Conservation (phyloP, 2,797 vertebrate genomes). For the Podarcis siculus region DNA sequence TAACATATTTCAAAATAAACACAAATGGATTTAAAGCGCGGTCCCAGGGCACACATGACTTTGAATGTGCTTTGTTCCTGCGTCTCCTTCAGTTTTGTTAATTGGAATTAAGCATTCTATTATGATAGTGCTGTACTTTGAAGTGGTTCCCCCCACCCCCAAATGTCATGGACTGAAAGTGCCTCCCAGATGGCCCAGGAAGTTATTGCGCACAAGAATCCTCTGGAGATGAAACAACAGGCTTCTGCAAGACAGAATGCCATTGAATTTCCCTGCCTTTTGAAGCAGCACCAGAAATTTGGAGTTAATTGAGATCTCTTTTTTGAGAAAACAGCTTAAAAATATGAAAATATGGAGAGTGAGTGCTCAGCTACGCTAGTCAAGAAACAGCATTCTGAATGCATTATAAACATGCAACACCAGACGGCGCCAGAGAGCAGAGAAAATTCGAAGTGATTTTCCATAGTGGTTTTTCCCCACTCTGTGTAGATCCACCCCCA, state of each 20-base stretch:
- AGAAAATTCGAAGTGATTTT: too few species aligned
- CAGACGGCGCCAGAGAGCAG: too few species aligned
- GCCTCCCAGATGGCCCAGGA: slow-evolving; percentile 54
- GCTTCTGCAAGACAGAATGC: slow-evolving; percentile 56
- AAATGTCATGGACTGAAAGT: slow-evolving; percentile 61
- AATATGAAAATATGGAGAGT: not conserved
- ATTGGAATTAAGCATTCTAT: slow-evolving; percentile 57
- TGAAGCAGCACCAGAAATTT: slow-evolving; percentile 41
- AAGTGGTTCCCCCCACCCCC: slow-evolving; percentile 51
- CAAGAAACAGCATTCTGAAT: too few species aligned
- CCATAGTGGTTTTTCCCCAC: too few species aligned
- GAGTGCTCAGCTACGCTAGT: too few species aligned
- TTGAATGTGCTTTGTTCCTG: slow-evolving; percentile 44
- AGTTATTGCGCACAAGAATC: slow-evolving; percentile 57
- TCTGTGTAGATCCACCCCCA: too few species aligned
- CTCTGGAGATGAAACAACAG: slow-evolving; percentile 55
- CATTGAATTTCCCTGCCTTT: slow-evolving; percentile 42
- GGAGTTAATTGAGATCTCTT: slow-evolving; percentile 32
- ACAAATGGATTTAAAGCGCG: not conserved
- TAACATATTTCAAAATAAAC: slow-evolving; percentile 20
- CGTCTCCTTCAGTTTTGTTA: slow-evolving; percentile 59
- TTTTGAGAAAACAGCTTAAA: not conserved
- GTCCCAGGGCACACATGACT: slow-evolving; percentile 21
- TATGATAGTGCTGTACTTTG: slow-evolving; percentile 64
- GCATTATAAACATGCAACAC: too few species aligned